Base-by-base conservation (phyloP, 2,888 invertebrate species). In the Acanthopleura granulata region DNA sequence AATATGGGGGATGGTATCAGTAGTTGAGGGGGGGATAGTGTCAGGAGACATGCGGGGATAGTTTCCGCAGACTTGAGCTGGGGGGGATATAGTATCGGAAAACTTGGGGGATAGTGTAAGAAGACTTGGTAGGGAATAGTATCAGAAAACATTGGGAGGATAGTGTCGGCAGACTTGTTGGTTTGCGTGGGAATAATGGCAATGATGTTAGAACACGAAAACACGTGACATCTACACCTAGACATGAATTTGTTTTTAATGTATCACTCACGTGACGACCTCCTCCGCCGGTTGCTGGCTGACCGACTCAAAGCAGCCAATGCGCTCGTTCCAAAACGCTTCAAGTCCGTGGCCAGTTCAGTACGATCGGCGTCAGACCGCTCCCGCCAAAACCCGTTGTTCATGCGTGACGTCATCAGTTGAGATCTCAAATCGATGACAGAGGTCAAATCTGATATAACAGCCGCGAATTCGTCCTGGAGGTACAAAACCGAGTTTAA, bases 211-310 rank as follows among this genome's bases (percentile, higher is more conserved):
- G 40, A 40, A 40, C 40, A 40, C 40, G 40, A 3, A 40, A 40
- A 40, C 9, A 73, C 3, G 3, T 18, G 1, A 25, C 3, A 73
- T 30, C 14, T 61, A 27, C 40, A 18, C 18, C 11, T n/a, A 29
- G 40, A n/a, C n/a, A n/a, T n/a, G n/a, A n/a, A 30, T 16, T 73
- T 25, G 40, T 22, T 49, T 69, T 18, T 40, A 40, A 40, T 40
- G 40, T 40, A 6, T 40, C 40, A 75, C 74, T 62, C 75, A 80
- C 79, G 12, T 71, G 79, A 57, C n/a, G 78, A 74, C 57, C 80
- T 73, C 74, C 62, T 75, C 61, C 75, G 72, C 51, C 80, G 71
- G 3, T 77, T 62, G 72, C 51, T 51, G 22, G 14, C 30, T 15
- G 71, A 16, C 29, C 49, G n/a, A 25, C 66, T 27, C 27, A 66